These are phyloP conservation scores for Labeo rohita DNA, from an alignment of 2,113 vertebrate genomes.

Conservation along the genomic window DNA sequence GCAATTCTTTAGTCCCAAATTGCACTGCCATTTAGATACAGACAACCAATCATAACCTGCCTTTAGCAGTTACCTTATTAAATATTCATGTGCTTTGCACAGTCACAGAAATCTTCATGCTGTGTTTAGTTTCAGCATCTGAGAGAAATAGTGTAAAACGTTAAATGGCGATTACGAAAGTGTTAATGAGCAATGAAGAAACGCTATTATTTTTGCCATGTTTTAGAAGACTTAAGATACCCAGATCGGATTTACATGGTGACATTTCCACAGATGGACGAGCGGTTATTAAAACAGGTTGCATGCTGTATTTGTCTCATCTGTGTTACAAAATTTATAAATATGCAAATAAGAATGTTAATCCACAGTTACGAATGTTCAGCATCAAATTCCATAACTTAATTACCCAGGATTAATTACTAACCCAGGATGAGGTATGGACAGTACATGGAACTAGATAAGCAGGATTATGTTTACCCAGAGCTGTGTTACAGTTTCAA, in stretches of 20 bases:
- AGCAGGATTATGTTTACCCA: neutral
- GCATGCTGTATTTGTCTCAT: neutral
- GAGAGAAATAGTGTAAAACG: neutral
- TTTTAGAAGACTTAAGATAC: neutral
- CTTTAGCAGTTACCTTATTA: neutral
- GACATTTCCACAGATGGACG: constrained; percentile 9
- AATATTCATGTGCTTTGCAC: neutral
- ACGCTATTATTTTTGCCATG: neutral
- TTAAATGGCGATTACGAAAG: neutral
- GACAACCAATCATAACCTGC: neutral
- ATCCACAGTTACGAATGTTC: neutral
- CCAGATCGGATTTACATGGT: neutral
- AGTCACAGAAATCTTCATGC: constrained; percentile 26
- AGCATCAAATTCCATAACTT: neutral
- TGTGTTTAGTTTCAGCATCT: neutral
- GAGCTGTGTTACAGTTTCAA: neutral
- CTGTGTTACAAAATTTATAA: neutral
- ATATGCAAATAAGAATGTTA: neutral
- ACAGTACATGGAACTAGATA: neutral
- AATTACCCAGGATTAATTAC: neutral
- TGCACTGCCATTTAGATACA: neutral
- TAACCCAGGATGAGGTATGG: neutral
- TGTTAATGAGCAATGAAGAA: neutral
- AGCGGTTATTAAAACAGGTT: neutral
- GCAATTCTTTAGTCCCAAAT: neutral